Base-by-base conservation (phyloP, 2,797 vertebrate genomes). In the Pseudomugil gertrudae region DNA sequence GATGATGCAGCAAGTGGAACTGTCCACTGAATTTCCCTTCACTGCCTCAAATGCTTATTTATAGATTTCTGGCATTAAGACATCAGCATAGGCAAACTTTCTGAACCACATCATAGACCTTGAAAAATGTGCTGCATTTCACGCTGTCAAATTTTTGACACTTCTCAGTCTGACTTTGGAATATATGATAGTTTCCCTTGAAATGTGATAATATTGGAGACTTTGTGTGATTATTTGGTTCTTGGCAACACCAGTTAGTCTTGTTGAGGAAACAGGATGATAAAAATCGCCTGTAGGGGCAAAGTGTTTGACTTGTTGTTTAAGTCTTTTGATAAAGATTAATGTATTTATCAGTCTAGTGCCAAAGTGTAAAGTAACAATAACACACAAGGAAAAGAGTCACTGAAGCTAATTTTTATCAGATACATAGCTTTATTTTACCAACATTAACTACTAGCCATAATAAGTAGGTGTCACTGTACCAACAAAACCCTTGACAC, bases 271-370 rank as follows among this genome's bases (percentile, higher is more conserved):
- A 52, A 58, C 29, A 8, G 36, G 23, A n/a, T 36, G 32, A 69
- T 55, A 61, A 55, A 13, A 10, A 38, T 56, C 10, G n/a, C 32
- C 58, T 50, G 58, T 56, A 36, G 24, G 32, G 40, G 33, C 9
- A n/a, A 24, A 24, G 13, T 17, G 21, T 63, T 33, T 32, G 7
- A 52, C 29, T 71, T 66, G 30, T 29, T 47, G 29, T 36, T 61
- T 36, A 43, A 30, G 63, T 62, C 38, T 53, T 63, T 54, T 72
- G 64, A 67, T 67, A 66, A 43, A 72, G 58, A 24, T 51, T 38
- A 30, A 32, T 0, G 27, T 8, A 57, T 63, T 51, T 66, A 62
- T 76, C 60, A 53, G 53, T 21, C 50, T 27, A 9, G 9, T 2
- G 15, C 32, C 32, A 27, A 58, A 48, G 51, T 36, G 47, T 36